Evolutionary conservation across 1,140 invertebrate genomes (phyloP).

Genomic region (Antheraea mylitta): DNA sequence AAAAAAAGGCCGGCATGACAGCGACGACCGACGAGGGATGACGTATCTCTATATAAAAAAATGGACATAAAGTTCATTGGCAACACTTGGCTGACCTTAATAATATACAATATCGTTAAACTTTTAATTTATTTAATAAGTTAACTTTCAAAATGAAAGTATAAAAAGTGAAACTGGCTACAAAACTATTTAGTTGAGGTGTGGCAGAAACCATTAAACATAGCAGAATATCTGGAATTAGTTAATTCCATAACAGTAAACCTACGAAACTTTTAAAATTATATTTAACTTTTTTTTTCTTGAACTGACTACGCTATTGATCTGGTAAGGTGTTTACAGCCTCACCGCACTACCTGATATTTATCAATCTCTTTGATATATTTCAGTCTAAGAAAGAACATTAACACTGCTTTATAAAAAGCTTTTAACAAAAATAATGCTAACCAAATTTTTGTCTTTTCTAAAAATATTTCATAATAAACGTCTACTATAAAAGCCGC

Average conservation of each 20-base stretch:
- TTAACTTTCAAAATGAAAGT: slow-evolving; percentile 26
- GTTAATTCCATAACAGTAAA: slow-evolving; percentile 15
- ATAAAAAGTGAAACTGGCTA: slow-evolving; percentile 33
- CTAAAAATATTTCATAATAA: no score
- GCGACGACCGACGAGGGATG: no score
- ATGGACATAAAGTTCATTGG: slow-evolving; percentile 19
- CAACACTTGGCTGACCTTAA: slow-evolving; percentile 9
- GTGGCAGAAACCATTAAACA: slow-evolving; percentile 26
- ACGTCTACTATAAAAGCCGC: no score
- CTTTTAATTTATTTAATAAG: slow-evolving; percentile 24
- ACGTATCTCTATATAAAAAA: no score
- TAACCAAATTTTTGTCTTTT: slow-evolving; percentile 7
- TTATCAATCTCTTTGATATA: slow-evolving; percentile 26
- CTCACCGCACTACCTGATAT: no score
- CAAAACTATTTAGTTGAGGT: slow-evolving; percentile 27
- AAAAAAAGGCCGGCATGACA: no score
- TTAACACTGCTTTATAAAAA: slow-evolving; percentile 12
- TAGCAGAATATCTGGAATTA: slow-evolving; percentile 17
- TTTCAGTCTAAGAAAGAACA: slow-evolving; percentile 15
- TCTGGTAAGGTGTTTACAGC: no score
- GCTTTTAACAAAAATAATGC: slow-evolving; percentile 6
- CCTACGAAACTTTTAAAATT: slow-evolving; percentile 10
- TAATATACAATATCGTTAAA: slow-evolving; percentile 18
- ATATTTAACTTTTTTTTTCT: no score
- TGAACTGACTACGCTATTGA: no score